Evolutionary conservation across 2,888 invertebrate genomes (phyloP), one percentile per base, ranked within the genome.

Genomic region (Sarcophaga caerulescens): DNA sequence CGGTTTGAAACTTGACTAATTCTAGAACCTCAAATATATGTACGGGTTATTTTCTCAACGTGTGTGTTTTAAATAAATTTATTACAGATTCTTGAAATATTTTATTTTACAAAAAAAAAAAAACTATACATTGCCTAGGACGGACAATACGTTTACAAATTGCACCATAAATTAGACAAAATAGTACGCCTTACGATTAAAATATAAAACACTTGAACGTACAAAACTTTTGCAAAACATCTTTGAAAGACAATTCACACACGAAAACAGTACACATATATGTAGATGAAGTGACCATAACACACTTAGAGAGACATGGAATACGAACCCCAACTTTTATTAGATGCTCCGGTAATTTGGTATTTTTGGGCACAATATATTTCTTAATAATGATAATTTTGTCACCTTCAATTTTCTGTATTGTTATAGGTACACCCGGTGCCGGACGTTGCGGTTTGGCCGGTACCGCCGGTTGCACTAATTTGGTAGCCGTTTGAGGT

Each of bases 321-420:
- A 76, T 74, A 65, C 81, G 86, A 89, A 87, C 89, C 93, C 93
- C 91, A 93, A 93, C 92, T 93, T 93, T 90, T 69, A 90, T 89
- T 85, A 93, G 92, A 89, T 91, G 90, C 63, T 92, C 92, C 89
- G 93, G 93, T 85, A 93, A 89, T 92, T 93, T 93, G 88, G 92
- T 91, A 89, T 93, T 93, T 89, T 93, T 93, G 76, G 93, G 93
- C 78, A 93, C 91, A 65, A 92, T 90, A 82, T 93, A 92, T 89
- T 93, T 93, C 89, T 93, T 93, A 81, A 93, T 93, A 74, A 93
- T 93, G 47, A 93, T 93, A 66, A 93, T 93, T 89, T 93, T 93
- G 89, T 93, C 93, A 81, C 93, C 93, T 89, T 92, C 93, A 88
- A 93, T 93, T 87, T 90, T 93, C 79, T 93, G 93, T 78, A 93